phyloP scores from a whole-genome alignment of 2,113 vertebrate species.

The Cichladusa arquata region DNA sequence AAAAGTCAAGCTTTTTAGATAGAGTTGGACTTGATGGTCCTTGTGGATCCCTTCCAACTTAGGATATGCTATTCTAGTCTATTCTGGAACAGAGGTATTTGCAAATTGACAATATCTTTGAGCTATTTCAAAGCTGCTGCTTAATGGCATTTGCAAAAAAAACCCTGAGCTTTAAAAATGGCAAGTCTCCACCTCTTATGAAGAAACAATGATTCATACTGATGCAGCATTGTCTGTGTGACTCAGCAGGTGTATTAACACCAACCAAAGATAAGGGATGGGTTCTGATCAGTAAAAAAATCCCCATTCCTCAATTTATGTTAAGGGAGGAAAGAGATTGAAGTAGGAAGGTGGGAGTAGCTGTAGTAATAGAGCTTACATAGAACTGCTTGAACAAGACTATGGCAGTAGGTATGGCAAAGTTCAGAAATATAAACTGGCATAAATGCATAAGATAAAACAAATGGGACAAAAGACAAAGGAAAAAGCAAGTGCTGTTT shows the following conservation, averaged over 20 bases:
- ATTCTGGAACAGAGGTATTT: neutral
- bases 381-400: neutral
- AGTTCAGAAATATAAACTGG: neutral
- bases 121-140: neutral
- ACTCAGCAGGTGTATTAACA: neutral
- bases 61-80: neutral
- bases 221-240: neutral
- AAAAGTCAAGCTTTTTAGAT: neutral
- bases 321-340: neutral
- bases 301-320: neutral
- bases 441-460: neutral
- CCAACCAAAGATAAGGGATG: neutral
- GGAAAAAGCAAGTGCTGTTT: neutral
- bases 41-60: neutral
- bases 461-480: neutral
- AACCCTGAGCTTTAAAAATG: neutral
- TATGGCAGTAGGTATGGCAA: neutral
- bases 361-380: neutral
- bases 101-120: neutral
- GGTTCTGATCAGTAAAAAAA: neutral
- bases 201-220: neutral
- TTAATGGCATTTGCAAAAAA: neutral
- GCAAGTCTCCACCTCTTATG: neutral
- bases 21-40: neutral
- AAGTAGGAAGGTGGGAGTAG: neutral